Percentiles rank a stretch among this genome's conserved stretches.
These are phyloP conservation scores for Nasonia giraulti DNA, from an alignment of 1,140 invertebrate genomes.

Conservation along the genomic window DNA sequence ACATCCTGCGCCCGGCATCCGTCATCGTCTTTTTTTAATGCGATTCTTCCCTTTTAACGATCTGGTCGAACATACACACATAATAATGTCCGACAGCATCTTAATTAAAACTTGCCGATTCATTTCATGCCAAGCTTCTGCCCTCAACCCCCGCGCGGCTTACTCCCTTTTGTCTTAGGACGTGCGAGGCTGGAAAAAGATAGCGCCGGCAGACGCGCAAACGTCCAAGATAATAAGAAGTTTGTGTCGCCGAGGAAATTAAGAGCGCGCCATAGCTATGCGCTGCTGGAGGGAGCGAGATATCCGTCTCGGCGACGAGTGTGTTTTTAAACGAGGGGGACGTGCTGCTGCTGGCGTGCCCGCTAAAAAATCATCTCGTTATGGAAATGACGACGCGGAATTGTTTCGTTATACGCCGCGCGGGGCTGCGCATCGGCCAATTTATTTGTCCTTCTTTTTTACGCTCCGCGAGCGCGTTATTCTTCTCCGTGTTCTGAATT, in stretches of 20 bases:
- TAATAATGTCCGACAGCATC: conserved; percentile 66
- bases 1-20: neutral
- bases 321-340: conserved; percentile 42
- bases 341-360: neutral
- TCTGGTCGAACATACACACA: too few relatives aligned
- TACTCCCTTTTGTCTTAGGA: conserved; percentile 69
- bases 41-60: too few relatives aligned
- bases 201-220: conserved; percentile 53
- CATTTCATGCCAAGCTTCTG: conserved; percentile 66
- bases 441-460: conserved; percentile 37
- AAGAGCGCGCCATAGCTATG: conserved; percentile 57
- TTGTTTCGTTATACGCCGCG: conserved; percentile 18
- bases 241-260: conserved; percentile 68
- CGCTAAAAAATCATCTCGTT: conserved; percentile 52
- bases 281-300: conserved; percentile 50
- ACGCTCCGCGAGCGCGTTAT: neutral
- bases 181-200: conserved; percentile 58
- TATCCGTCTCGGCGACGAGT: conserved; percentile 26
- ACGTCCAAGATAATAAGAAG: conserved; percentile 69
- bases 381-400: conserved; percentile 49
- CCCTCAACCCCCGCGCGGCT: conserved; percentile 45
- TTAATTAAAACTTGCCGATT: conserved; percentile 76
- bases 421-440: conserved; percentile 5
- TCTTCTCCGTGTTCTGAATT: neutral
- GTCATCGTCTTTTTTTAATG: neutral